Evolutionary conservation across 2,888 invertebrate genomes (phyloP), one percentile per base, ranked within the genome.

Genomic region (Scaptomyza flava): DNA sequence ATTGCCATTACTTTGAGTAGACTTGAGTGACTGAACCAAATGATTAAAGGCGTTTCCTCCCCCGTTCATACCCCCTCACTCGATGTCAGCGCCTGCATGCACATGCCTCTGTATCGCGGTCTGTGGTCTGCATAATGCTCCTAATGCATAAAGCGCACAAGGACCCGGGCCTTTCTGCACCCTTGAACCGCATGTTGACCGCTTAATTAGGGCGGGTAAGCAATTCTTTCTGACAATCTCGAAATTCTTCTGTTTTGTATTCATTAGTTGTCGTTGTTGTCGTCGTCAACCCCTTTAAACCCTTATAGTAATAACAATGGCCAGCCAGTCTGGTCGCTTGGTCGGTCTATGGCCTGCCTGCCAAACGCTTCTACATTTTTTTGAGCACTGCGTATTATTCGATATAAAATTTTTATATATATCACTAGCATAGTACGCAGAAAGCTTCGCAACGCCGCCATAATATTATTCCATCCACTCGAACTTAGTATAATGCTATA

Each of bases 381-480:
- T 87, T 83, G 79, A 77, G 72, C 66, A 51, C 64, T 69, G 87
- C 79, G 81, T 87, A 85, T 84, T 61, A 87, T 84, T 83, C 79
- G 68, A 84, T 79, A 84, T 85, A 68, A 70, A 83, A 72, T 68
- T 68, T 6, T 33, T 17, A 45, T 23, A 53, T 17, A 23, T 27
- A 17, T 6, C 4, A 48, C 27, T 27, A 4, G 6, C 5, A 27
- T 6, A 27, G 27, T 6, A 6, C 27, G 5, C 27, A 6, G 6
- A 5, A 27, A 27, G 27, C 27, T 27, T 27, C 6, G 27, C 27
- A 27, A 27, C 27, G 27, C 6, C 27, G 27, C 27, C 27, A 6
- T 6, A 6, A 27, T 6, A 27, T 27, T 27, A 27, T 27, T 27
- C 6, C 6, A 5, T 27, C 27, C 27, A 27, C 23, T 23, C 23